Conservation (phyloP, 2,888 invertebrate species). For the Nemoura dubitans region DNA sequence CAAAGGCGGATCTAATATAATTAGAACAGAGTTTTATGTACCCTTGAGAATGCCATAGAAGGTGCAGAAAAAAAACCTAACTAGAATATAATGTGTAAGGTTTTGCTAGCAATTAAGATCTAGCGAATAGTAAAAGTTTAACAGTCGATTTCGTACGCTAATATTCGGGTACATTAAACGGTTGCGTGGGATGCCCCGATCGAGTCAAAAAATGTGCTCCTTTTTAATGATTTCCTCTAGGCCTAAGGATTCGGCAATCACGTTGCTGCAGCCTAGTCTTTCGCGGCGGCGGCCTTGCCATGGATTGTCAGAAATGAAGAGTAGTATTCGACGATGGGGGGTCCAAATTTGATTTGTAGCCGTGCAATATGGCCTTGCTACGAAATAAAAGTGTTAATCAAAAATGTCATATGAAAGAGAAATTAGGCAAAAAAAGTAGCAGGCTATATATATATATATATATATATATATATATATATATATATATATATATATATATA, state of each 20-base stretch:
- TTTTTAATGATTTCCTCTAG: neutral
- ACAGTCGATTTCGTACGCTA: conserved; percentile 26
- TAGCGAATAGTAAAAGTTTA: neutral
- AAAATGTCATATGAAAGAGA: neutral
- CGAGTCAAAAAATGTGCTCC: neutral
- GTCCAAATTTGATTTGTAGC: conserved; percentile 40
- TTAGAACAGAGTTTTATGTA: conserved; percentile 32
- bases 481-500: too few species aligned
- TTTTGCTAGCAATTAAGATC: conserved; percentile 40
- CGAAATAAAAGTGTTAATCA: neutral
- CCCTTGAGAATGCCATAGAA: conserved; percentile 34
- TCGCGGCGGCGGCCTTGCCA: neutral
- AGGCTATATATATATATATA: neutral
- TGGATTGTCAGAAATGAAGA: conserved; percentile 34
- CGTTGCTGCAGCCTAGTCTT: neutral
- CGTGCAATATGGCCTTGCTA: conserved; percentile 28
- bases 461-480: too few species aligned
- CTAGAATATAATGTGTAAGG: conserved; percentile 37
- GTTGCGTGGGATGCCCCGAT: conserved; percentile 20
- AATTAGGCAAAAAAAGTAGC: neutral
- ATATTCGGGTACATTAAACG: neutral
- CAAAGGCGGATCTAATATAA: conserved; percentile 32
- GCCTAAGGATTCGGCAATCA: neutral
- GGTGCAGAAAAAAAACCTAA: conserved; percentile 13
- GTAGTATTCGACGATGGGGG: conserved; percentile 22